These are phyloP conservation scores for Pentamera pediparva DNA, from an alignment of 53 echinoderm and acorn worm species.

Conservation along the genomic window DNA sequence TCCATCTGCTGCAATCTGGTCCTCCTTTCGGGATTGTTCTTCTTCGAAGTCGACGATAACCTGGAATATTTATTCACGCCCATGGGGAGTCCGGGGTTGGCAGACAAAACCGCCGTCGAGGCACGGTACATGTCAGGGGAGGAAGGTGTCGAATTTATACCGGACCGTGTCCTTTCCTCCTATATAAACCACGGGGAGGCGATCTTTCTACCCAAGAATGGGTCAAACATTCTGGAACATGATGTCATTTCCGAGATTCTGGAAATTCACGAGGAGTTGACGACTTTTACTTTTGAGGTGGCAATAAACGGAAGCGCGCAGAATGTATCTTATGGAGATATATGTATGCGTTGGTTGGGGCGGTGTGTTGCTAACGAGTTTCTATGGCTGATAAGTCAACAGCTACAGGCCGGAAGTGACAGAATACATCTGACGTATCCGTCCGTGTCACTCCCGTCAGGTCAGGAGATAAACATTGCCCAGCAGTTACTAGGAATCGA, in stretches of 20 bases:
- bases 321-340: conserved; percentile 40
- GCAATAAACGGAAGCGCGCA: conserved; percentile 40
- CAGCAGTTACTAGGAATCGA: conserved; percentile 19
- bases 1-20: conserved; percentile 56
- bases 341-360: conserved; percentile 82
- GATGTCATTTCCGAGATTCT: conserved; percentile 56
- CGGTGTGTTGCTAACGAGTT: conserved; percentile 67
- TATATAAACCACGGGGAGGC: conserved; percentile 65
- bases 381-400: conserved; percentile 35
- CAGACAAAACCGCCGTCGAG: conserved; percentile 42
- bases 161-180: conserved; percentile 65
- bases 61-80: conserved; percentile 93
- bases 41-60: conserved; percentile 57
- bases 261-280: conserved; percentile 49
- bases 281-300: conserved; percentile 31
- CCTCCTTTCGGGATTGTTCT: conserved; percentile 50
- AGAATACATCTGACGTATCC: conserved; percentile 60
- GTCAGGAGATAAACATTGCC: conserved; percentile 8
- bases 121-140: conserved; percentile 56
- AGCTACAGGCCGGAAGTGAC: not conserved
- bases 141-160: conserved; percentile 78
- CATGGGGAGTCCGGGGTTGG: conserved; percentile 52
- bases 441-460: not conserved
- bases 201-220: conserved; percentile 59
- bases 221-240: conserved; percentile 54